Base-by-base conservation (phyloP, 2,797 vertebrate species). In the Gephyroberyx darwinii region DNA sequence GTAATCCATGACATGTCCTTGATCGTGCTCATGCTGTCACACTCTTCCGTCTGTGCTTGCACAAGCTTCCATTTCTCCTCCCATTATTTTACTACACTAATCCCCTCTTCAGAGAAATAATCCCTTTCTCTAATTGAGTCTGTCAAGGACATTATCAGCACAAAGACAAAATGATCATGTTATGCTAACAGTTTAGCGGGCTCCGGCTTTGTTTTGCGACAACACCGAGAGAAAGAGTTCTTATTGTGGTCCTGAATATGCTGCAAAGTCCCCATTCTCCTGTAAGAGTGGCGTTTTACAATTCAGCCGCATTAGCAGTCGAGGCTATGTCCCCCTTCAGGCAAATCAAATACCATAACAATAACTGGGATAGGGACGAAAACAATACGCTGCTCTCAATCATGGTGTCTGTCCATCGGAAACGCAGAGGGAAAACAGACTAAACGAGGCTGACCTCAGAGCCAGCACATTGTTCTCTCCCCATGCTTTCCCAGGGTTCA, bases 51-150 rank as follows among this genome's bases (percentile, higher is more conserved):
- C 8, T 22, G 14, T 33, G 43, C 48, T 41, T 43, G 41, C 13
- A 12, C 4, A 14, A 41, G 16, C 35, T 35, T 64, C 55, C 1
- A 22, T 60, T 55, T 26, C 9, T 61, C 48, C 47, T 14, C 53
- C 43, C 1, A 16, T 33, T 22, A 63, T 66, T 66, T 67, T 19
- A n/a, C 63, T n/a, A 45, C 19, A n/a, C 56, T 53, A 78, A 60
- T 76, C 47, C 41, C 55, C 41, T 14, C 67, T 54, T 33, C 43
- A n/a, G 41, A 58, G 58, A 68, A n/a, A 33, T 33, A 0, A 54
- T 56, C 65, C 41, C 19, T 47, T 57, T 54, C n/a, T 35, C 43
- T 67, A 63, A 75, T 64, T 63, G 64, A 20, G 8, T 48, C 39
- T 33, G 37, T 68, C 63, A 63, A 43, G 50, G 50, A 56, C 65